A percentile compares a stretch with the other conserved stretches of the same genome.
These are phyloP conservation scores for Hermaeophaga mercurialis DNA, from an alignment of 2,888 invertebrate species.

Conservation along the genomic window DNA sequence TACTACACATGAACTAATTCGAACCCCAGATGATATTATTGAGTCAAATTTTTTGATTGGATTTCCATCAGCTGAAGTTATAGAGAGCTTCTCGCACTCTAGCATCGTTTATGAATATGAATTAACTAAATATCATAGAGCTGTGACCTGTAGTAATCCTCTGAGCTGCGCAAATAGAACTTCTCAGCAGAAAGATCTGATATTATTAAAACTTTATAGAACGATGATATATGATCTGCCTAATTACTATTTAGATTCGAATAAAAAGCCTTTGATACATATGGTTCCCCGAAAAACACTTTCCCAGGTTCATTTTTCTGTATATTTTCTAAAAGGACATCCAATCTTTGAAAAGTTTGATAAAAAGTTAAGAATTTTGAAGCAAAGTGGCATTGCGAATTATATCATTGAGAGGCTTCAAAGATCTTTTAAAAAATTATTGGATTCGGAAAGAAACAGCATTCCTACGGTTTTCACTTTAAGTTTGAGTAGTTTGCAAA, in stretches of 20 bases:
- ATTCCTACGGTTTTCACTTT: too few relatives aligned
- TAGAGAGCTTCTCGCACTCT: background rate
- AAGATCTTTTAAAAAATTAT: too few relatives aligned
- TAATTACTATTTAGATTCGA: constrained; percentile 6
- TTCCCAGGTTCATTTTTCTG: background rate
- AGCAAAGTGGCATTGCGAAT: constrained; percentile 13
- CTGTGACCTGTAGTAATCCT: background rate
- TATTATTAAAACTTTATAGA: constrained; percentile 1
- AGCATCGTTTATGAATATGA: too few relatives aligned
- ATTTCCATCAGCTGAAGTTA: background rate
- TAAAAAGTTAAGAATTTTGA: constrained; percentile 4
- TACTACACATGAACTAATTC: background rate
- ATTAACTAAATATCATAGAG: background rate
- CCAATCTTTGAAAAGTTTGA: constrained; percentile 11
- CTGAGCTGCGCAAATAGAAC: constrained; percentile 16
- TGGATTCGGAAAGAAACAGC: too few relatives aligned
- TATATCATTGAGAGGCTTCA: too few relatives aligned
- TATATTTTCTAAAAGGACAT: constrained; percentile 20
- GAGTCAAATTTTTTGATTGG: constrained; percentile 3
- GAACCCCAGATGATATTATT: constrained; percentile 11
- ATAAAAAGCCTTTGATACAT: constrained; percentile 14
- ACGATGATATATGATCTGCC: constrained; percentile 10
- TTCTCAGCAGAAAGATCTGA: constrained; percentile 11
- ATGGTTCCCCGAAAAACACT: constrained; percentile 1
- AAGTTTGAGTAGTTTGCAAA: too few relatives aligned